Evolutionary conservation across 2,888 invertebrate genomes (phyloP), one percentile per base, ranked within the genome.

Genomic region (Melanargia galathea): DNA sequence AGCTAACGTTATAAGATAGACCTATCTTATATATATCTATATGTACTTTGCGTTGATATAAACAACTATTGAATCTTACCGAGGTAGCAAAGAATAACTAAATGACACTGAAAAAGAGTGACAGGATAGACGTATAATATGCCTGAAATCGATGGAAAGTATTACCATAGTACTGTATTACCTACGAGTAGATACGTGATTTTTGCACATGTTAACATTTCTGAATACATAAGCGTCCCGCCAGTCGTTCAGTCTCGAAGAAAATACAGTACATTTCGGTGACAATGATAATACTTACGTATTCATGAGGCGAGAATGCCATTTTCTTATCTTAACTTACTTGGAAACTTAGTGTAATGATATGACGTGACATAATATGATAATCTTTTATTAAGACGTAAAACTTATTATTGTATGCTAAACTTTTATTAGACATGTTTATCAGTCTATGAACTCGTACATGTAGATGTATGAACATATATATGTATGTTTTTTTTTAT

Each of bases 211-310:
- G 51, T 51, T 33, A 33, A 33, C 51, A 33, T 51, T 51, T 33
- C 51, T 51, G 30, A 51, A 33, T 18, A 33, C 26, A 51, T 18
- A n/a, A 51, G 33, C 51, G 20, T 18, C 18, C 16, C 33, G 51
- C 18, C 16, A 18, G 51, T 33, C 51, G 51, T 51, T 30, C 30
- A 51, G 18, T 51, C 30, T 51, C 33, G 33, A 18, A 11, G 33
- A 33, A 51, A 51, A 51, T 51, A 33, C 55, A n/a, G 55, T 43
- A 56, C 30, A 57, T 57, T 38, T 57, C 30, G 56, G 30, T 26
- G 30, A 57, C 30, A 45, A 45, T 45, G 18, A 26, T 24, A 51
- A 51, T 30, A 38, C 56, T 45, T 57, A 57, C 56, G 56, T 45
- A 57, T 45, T 57, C 45, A 57, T 30, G 45, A 57, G 11, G 20